phyloP scores from a whole-genome alignment of 2,797 vertebrate species.

The Babyrousa celebensis region DNA sequence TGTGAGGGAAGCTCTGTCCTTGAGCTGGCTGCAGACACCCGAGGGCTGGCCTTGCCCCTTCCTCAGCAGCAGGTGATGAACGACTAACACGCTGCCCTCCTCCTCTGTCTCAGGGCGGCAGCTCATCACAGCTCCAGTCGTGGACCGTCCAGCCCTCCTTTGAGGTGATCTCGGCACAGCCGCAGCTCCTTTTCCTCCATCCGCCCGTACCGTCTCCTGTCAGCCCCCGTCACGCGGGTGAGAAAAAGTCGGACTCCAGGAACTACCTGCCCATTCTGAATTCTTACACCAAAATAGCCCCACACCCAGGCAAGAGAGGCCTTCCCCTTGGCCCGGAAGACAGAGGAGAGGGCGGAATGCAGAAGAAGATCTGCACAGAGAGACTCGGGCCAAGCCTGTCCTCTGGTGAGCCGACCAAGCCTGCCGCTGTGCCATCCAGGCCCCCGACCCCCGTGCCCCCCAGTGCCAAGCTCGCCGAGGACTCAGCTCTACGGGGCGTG shows the following conservation, averaged over 20 bases:
- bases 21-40: not conserved
- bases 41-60: not conserved
- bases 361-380: conserved; percentile 88
- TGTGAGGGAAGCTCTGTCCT: not conserved
- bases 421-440: conserved; percentile 65
- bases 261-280: conserved; percentile 94
- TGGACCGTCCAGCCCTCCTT: conserved; percentile 94
- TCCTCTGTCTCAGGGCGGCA: conserved; percentile 88
- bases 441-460: conserved; percentile 77
- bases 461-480: conserved; percentile 85
- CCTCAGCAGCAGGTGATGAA: not conserved
- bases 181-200: conserved; percentile 95
- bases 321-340: conserved; percentile 86
- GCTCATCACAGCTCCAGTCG: conserved; percentile 91
- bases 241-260: conserved; percentile 91
- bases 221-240: conserved; percentile 88
- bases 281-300: conserved; percentile 95
- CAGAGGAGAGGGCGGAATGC: conserved; percentile 76
- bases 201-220: conserved; percentile 91
- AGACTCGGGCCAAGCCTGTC: conserved; percentile 81
- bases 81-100: conserved; percentile 58
- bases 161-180: conserved; percentile 94
- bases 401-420: conserved; percentile 74
- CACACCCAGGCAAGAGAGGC: conserved; percentile 92
- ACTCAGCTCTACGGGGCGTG: conserved; percentile 86